Percentiles rank a stretch among this genome's conserved stretches.
phyloP scores from a whole-genome alignment of 2,888 invertebrate genomes.

The Morinoia aosen region DNA sequence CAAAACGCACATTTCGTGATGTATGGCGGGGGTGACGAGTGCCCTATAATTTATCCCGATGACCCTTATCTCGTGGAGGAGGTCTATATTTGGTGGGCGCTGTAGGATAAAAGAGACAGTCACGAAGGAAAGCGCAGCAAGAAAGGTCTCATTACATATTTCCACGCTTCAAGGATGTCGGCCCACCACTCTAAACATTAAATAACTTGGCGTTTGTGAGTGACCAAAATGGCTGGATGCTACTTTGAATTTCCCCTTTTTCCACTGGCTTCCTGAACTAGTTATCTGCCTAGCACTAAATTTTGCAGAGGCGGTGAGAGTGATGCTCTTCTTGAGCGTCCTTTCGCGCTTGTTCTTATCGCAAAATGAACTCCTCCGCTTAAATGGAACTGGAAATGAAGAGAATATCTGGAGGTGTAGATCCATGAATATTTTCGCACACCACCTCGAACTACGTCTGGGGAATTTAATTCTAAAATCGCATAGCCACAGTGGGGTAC shows the following conservation, averaged over 20 bases:
- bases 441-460: too few species aligned
- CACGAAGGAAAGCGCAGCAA: neutral
- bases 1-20: neutral
- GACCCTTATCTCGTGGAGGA: neutral
- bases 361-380: neutral
- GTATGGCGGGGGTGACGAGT: neutral
- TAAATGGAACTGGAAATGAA: neutral
- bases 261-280: neutral
- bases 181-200: neutral
- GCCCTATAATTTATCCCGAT: neutral
- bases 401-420: too few species aligned
- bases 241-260: neutral
- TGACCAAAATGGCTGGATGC: neutral
- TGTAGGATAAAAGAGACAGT: neutral
- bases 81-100: neutral
- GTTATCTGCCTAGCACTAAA: neutral
- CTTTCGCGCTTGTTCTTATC: neutral
- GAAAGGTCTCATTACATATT: neutral
- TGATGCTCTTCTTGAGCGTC: neutral
- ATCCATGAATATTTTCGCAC: too few species aligned
- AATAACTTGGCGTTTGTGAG: neutral
- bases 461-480: too few species aligned
- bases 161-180: neutral
- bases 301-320: neutral
- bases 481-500: too few species aligned